These are phyloP conservation scores for Philonicus albiceps DNA, from an alignment of 2,888 invertebrate species.

Conservation along the genomic window DNA sequence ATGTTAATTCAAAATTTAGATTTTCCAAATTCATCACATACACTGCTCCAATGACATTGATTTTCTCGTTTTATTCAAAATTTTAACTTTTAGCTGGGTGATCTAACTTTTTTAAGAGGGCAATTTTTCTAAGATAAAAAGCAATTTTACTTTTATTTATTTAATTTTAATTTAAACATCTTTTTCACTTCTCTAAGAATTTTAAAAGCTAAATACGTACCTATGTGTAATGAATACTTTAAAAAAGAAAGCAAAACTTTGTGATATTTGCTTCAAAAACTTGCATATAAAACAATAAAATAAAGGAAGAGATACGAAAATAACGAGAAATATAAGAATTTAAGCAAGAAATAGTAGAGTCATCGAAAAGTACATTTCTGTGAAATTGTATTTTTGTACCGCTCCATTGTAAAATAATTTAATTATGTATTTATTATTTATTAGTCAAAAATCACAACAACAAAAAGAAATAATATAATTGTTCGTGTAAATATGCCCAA, in stretches of 20 bases:
- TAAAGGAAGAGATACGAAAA: not conserved
- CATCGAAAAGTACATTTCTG: slow-evolving; percentile 47
- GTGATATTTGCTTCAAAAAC: not conserved
- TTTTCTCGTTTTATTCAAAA: not conserved
- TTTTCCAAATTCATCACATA: no score
- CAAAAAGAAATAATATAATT: no score
- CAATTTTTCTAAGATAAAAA: not conserved
- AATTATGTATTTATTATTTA: slow-evolving; percentile 24
- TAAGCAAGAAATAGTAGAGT: not conserved
- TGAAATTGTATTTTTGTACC: slow-evolving; percentile 47
- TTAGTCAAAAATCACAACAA: not conserved
- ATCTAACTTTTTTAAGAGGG: not conserved
- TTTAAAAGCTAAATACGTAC: not conserved
- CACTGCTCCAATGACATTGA: not conserved
- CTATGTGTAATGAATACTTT: slow-evolving; percentile 47
- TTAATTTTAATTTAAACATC: not conserved
- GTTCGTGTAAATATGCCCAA: not conserved
- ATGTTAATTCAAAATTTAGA: not conserved
- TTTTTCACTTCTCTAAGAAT: not conserved
- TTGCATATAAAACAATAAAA: not conserved
- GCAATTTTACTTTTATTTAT: not conserved
- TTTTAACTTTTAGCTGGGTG: not conserved
- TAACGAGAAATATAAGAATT: not conserved
- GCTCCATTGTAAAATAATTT: not conserved
- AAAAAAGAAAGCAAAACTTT: not conserved